A percentile compares a stretch with the other conserved stretches of the same genome.
phyloP scores from a whole-genome alignment of 2,888 invertebrate species.

The Masnerella sp. region DNA sequence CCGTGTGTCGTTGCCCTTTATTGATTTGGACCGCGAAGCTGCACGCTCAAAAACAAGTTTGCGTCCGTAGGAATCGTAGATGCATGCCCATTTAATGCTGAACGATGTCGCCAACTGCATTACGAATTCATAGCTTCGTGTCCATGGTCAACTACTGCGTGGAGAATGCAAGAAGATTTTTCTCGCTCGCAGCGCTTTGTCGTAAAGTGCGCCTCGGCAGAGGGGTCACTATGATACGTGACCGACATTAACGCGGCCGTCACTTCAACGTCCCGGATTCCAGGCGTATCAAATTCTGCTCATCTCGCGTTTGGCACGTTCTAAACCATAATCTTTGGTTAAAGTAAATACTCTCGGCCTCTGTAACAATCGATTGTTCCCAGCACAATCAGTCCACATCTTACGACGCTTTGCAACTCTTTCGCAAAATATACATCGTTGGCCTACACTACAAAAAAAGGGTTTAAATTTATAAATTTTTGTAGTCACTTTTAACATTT shows the following conservation, averaged over 20 bases:
- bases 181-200: conserved; percentile 59
- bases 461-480: no score
- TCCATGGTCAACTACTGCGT: conserved; percentile 59
- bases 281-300: conserved; percentile 61
- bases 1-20: conserved; percentile 50
- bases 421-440: conserved; percentile 41
- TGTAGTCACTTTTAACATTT: no score
- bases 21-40: conserved; percentile 46
- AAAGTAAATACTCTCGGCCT: conserved; percentile 50
- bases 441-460: no score
- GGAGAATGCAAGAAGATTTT: conserved; percentile 59
- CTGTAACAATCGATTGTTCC: conserved; percentile 48
- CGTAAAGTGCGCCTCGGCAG: conserved; percentile 58
- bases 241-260: conserved; percentile 65
- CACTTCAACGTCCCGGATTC: conserved; percentile 57
- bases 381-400: conserved; percentile 30
- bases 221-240: conserved; percentile 66
- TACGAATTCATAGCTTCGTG: conserved; percentile 61
- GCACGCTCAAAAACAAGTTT: conserved; percentile 54
- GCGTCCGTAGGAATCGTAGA: conserved; percentile 44
- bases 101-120: conserved; percentile 59
- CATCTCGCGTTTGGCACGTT: conserved; percentile 61
- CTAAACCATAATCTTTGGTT: conserved; percentile 56
- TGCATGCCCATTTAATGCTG: conserved; percentile 55
- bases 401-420: conserved; percentile 37